Percentiles rank a stretch among this genome's conserved stretches.
Conservation (phyloP, 2,888 invertebrate genomes). For the Homarus gammarus region DNA sequence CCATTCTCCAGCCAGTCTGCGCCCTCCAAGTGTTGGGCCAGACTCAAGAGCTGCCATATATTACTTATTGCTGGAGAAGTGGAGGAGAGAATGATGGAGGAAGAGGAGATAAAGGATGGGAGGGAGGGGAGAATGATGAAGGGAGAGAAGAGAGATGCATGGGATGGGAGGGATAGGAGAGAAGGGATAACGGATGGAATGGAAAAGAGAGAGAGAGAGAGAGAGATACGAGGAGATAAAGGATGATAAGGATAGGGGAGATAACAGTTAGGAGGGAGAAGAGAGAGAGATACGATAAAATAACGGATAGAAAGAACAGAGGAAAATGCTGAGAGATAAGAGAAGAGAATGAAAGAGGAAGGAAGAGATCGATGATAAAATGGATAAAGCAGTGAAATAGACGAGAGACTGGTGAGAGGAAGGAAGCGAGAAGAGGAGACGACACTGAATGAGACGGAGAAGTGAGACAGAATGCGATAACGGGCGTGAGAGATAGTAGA, state of each 20-base stretch:
- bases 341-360: neutral
- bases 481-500: constrained; percentile 20
- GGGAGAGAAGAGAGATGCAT: too few relatives aligned
- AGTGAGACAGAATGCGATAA: constrained; percentile 18
- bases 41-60: constrained; percentile 50
- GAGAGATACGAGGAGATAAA: neutral
- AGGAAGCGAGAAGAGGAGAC: constrained; percentile 32
- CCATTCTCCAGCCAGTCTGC: constrained; percentile 10
- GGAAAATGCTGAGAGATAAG: neutral
- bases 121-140: neutral
- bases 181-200: neutral
- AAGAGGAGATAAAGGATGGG: neutral
- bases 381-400: too few relatives aligned
- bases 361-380: too few relatives aligned
- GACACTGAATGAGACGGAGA: constrained; percentile 20
- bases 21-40: constrained; percentile 17
- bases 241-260: neutral
- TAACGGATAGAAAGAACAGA: too few relatives aligned
- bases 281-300: neutral
- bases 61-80: constrained; percentile 53
- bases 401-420: constrained; percentile 24
- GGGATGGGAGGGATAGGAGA: neutral
- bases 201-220: neutral
- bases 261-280: neutral
- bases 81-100: neutral